Base-by-base conservation (phyloP, 2,113 vertebrate genomes). In the Mus spicilegus region DNA sequence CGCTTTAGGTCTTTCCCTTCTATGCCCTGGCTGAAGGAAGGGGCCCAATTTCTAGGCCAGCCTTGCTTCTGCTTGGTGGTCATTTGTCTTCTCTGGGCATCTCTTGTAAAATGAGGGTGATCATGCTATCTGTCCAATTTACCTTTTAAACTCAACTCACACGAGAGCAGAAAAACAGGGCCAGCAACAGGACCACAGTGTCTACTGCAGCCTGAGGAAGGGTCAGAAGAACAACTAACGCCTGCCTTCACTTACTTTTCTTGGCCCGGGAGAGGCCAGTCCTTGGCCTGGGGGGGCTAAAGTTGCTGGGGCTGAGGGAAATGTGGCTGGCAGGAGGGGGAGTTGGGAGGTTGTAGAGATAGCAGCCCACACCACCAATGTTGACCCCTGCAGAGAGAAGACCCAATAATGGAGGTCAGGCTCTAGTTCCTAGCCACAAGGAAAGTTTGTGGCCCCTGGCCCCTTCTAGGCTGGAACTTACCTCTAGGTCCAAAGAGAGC, bases 401-500 rank as follows among this genome's bases (percentile, higher is more conserved):
- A n/a, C 69, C 70, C 28, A 54, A 81, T 14, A 95, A n/a, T 19
- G 13, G 51, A 70, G 39, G n/a, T 87, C 75, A 73, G 77, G 51
- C 61, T 54, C 39, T 46, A 63, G 81, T n/a, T 90, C 30, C 24
- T 10, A 56, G 89, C 28, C 85, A 87, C 36, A 84, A 3, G 24
- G 88, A 85, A 20, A 28, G 46, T 63, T 77, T 89, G 36, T 33
- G 91, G 67, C 49, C 13, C 58, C 61, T 56, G 14, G 9, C 85
- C 69, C 76, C 85, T 90, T 84, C 94, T 73, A 70, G 69, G 30
- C 63, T 72, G 75, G n/a, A 61, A 96, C 98, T 98, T 98, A 99
- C 99, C 99, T 98, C 99, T 99, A 89, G 99, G 99, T 95, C 99
- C 99, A 89, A 99, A 99, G 98, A 99, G 99, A 98, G 99, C 98